A percentile compares a stretch with the other conserved stretches of the same genome.
These are phyloP conservation scores for Typhlomys cinereus DNA, from an alignment of 2,113 vertebrate species.

Conservation along the genomic window DNA sequence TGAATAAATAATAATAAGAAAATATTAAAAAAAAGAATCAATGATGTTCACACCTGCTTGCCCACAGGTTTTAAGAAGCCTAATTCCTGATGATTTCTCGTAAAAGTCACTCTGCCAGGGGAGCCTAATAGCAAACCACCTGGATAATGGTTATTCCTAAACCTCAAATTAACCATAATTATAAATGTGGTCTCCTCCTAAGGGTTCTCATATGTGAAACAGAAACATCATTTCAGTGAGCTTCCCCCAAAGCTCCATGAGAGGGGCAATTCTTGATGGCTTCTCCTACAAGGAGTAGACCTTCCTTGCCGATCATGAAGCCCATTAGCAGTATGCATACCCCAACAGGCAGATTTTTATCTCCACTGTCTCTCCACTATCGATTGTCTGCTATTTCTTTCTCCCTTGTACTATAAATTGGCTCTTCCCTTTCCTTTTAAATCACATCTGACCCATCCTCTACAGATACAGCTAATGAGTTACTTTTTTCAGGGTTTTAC, in stretches of 20 bases:
- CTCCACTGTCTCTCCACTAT: neutral
- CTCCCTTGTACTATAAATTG: neutral
- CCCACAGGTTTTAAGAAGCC: conserved; percentile 13
- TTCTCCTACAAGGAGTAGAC: conserved; percentile 47
- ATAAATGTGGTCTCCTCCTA: conserved; percentile 47
- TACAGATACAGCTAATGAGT: conserved; percentile 32
- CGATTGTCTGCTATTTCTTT: neutral
- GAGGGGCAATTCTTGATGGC: conserved; percentile 56
- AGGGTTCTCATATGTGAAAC: conserved; percentile 27
- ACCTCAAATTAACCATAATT: conserved; percentile 70
- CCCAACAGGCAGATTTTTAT: conserved; percentile 51
- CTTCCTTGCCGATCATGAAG: neutral
- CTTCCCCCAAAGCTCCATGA: conserved; percentile 40
- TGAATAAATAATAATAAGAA: too few relatives aligned
- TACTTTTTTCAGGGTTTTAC: conserved; percentile 37
- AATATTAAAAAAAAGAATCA: too few relatives aligned
- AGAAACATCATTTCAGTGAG: conserved; percentile 44
- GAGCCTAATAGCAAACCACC: conserved; percentile 53
- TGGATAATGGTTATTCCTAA: conserved; percentile 71
- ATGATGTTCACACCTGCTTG: neutral
- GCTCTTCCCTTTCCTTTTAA: neutral
- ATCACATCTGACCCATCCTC: conserved; percentile 15
- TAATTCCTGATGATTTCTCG: neutral
- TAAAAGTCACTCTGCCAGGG: conserved; percentile 16
- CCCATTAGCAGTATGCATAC: conserved; percentile 6